phyloP scores from a whole-genome alignment of 1,140 invertebrate species.

The Pseudomyrmex cubaensis region DNA sequence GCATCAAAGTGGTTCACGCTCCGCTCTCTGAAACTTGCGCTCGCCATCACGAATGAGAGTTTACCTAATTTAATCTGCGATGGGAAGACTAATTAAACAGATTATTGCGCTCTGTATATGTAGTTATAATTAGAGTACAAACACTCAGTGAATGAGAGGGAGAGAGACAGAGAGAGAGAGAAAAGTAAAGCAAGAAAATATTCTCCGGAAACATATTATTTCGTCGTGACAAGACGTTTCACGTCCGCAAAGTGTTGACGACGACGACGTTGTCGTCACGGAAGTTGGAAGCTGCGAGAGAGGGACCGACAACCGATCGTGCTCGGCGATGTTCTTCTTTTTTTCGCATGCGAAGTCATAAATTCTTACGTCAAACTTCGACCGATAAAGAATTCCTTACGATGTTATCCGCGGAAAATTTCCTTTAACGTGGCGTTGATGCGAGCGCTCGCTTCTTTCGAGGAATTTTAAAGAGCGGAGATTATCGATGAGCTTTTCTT shows the following conservation, averaged over 20 bases:
- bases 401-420: conserved; percentile 60
- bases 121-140: neutral
- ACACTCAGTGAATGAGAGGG: neutral
- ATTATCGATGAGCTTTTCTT: conserved; percentile 56
- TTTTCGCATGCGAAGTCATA: conserved; percentile 40
- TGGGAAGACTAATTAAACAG: conserved; percentile 16
- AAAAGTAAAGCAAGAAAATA: neutral
- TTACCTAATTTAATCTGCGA: conserved; percentile 14
- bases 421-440: conserved; percentile 59
- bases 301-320: conserved; percentile 46
- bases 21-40: neutral
- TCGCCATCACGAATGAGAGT: neutral
- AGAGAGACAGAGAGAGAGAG: too few relatives aligned
- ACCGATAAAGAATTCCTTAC: conserved; percentile 59
- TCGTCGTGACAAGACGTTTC: conserved; percentile 10
- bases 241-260: conserved; percentile 39
- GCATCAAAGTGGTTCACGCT: conserved; percentile 1
- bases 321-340: neutral
- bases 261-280: conserved; percentile 11
- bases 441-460: conserved; percentile 46
- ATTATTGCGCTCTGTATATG: neutral
- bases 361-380: conserved; percentile 60
- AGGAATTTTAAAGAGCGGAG: conserved; percentile 57
- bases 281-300: conserved; percentile 24
- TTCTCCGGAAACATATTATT: neutral